Base-by-base conservation (phyloP, 2,113 vertebrate genomes). In the Australoheros scitulus region DNA sequence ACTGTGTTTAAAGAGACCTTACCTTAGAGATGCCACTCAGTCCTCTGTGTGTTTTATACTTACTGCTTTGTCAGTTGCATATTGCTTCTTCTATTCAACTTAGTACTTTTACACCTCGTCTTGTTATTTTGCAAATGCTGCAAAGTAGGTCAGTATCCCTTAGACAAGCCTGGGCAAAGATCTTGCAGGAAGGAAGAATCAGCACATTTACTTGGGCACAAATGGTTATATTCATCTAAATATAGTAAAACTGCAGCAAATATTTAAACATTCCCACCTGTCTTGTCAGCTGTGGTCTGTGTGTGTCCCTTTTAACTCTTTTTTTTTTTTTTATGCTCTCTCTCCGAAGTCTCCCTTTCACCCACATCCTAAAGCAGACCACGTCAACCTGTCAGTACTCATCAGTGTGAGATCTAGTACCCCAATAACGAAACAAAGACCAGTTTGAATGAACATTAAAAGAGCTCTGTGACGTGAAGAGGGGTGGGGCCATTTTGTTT, bases 371-470 rank as follows among this genome's bases (percentile, higher is more conserved):
- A 57, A 57, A 76, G 79, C 77, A 56, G 26, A 82, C 76, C 80
- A 76, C 22, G 38, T 88, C 68, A 75, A 80, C 87, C 43, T 90
- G 91, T 93, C 93, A 92, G 79, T 90, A 91, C 76, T 83, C 80
- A 90, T 92, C 90, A 90, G 81, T 6, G 11, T 82, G 24, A 58
- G 87, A 91, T 90, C 77, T 80, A 50, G 38, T 14, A 2, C 43
- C 18, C 56, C 82, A 89, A 94, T 92, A 93, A 90, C 26, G 4
- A 22, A 83, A 92, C 82, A 89, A 87, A 92, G 84, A 76, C 17
- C 77, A 76, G 72, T 86, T 60, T 89, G 60, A 84, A 56, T 80
- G 61, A 76, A 81, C 43, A 58, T 63, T 84, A 83, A 74, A 77
- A 55, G n/a, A 72, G 29, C 76, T 70, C 26, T 81, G 75, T 77